Percentiles rank a stretch among this genome's conserved stretches.
These are phyloP conservation scores for Cyanoramphus novaezelandiae DNA, from an alignment of 2,113 vertebrate genomes.

Conservation along the genomic window DNA sequence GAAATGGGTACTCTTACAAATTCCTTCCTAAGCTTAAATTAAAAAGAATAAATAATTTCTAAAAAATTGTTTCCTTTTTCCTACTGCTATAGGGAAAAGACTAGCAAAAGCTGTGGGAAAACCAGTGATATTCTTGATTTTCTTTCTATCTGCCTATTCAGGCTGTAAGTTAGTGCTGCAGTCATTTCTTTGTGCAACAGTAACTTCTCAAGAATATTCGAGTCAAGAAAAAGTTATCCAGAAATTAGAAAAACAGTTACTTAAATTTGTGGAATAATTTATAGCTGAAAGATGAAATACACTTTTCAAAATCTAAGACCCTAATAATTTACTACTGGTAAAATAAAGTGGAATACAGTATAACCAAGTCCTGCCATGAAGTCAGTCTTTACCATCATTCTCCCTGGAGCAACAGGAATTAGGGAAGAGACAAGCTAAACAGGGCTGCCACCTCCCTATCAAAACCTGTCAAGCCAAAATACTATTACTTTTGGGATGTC, in stretches of 20 bases:
- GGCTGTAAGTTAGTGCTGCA: background rate
- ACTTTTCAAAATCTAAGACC: background rate
- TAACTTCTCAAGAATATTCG: background rate
- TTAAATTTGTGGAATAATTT: background rate
- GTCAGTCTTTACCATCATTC: conserved; percentile 20
- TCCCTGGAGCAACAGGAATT: conserved; percentile 47
- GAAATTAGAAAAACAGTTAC: background rate
- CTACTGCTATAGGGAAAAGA: background rate
- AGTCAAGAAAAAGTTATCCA: background rate
- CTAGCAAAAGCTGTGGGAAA: background rate
- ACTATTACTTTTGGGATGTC: conserved; percentile 60
- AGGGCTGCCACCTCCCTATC: conserved; percentile 66
- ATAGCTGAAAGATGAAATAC: background rate
- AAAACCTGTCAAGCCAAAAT: conserved; percentile 70
- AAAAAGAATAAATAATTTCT: background rate
- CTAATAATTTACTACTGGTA: background rate
- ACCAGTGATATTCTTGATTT: background rate
- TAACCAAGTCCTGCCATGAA: conserved; percentile 8
- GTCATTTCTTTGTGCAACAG: background rate
- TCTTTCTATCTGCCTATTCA: background rate
- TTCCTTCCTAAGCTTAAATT: background rate
- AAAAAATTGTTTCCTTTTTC: background rate
- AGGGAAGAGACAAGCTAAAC: conserved; percentile 66
- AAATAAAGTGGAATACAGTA: background rate
- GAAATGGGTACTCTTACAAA: background rate